Evolutionary conservation across 2,113 vertebrate genomes (phyloP).

Genomic region (Thunnus maccoyii): DNA sequence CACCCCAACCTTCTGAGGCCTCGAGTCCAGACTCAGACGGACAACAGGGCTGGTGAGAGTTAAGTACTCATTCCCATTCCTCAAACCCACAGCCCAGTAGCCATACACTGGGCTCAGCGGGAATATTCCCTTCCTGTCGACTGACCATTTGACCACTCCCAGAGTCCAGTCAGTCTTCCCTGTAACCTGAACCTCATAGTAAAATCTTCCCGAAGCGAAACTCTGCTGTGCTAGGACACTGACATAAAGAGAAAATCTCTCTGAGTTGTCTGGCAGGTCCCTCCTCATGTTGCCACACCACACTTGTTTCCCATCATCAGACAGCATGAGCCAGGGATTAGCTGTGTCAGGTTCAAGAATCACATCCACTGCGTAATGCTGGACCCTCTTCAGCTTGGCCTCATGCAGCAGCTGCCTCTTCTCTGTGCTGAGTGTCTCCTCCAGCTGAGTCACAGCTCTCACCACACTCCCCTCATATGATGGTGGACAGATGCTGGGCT

Average conservation of each 20-base stretch:
- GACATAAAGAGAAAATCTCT: constrained; percentile 35
- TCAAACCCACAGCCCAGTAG: constrained; percentile 34
- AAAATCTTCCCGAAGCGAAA: constrained; percentile 9
- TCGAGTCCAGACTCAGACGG: not conserved
- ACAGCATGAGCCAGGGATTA: constrained; percentile 31
- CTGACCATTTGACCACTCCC: constrained; percentile 14
- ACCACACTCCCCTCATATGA: not conserved
- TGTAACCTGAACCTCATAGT: constrained; percentile 2
- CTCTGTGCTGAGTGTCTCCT: constrained; percentile 1
- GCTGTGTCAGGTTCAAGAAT: constrained; percentile 6
- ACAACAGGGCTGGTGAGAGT: not conserved
- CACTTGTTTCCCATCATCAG: constrained; percentile 24
- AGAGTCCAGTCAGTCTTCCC: constrained; percentile 48
- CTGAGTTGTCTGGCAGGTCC: constrained; percentile 14
- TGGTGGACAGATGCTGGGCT: not conserved
- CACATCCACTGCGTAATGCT: constrained; percentile 13
- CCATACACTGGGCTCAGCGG: constrained; percentile 19
- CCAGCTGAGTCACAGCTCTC: constrained; percentile 13
- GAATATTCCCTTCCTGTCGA: constrained; percentile 16
- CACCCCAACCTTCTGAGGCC: not conserved
- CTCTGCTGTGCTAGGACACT: constrained; percentile 21
- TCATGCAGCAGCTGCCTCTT: constrained; percentile 1
- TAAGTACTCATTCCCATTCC: constrained; percentile 7
- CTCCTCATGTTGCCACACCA: not conserved
- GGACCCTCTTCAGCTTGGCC: not conserved